These are phyloP conservation scores for Zapus hudsonius DNA, from an alignment of 2,113 vertebrate genomes.

Conservation along the genomic window DNA sequence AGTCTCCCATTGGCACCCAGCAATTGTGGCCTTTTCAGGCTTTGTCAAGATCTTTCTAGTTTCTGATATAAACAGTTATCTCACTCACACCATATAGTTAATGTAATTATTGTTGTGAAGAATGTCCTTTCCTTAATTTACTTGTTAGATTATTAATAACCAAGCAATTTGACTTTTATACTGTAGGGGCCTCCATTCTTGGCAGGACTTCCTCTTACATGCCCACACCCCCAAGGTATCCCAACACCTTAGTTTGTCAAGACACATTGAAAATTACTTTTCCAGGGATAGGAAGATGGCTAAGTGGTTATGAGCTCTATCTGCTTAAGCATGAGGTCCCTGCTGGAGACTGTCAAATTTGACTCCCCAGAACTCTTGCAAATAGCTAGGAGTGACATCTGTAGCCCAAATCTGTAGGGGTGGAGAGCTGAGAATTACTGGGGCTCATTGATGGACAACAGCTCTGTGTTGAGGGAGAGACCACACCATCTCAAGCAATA, in stretches of 20 bases:
- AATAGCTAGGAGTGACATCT: no score
- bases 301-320: no score
- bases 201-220: background rate
- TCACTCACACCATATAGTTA: background rate
- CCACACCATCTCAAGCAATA: no score
- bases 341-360: no score
- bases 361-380: no score
- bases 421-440: no score
- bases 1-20: background rate
- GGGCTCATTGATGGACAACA: no score
- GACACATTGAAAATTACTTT: background rate
- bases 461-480: no score
- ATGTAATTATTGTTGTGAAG: conserved; percentile 32
- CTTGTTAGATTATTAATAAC: background rate
- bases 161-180: background rate
- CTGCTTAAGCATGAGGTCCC: no score
- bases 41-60: background rate
- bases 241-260: background rate
- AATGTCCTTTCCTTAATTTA: conserved; percentile 51
- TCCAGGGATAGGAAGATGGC: background rate
- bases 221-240: rapidly evolving
- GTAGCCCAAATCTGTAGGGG: no score
- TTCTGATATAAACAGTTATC: background rate
- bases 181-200: background rate
- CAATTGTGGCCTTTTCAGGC: no score